phyloP scores from a whole-genome alignment of 2,888 invertebrate species.

The Cosmopolites sordidus region DNA sequence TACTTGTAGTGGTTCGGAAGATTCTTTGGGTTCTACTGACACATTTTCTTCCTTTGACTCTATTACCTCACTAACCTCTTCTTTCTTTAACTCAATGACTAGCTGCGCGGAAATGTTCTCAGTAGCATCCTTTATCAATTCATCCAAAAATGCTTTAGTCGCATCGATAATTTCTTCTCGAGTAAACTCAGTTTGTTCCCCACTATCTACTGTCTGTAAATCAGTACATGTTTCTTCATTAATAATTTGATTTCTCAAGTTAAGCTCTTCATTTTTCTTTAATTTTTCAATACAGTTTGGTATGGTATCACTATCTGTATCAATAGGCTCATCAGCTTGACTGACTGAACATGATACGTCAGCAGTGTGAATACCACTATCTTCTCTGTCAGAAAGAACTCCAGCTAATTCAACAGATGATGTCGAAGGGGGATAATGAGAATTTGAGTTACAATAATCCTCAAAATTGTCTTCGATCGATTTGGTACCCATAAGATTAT shows the following conservation, averaged over 20 bases:
- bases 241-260: slow-evolving; percentile 12
- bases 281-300: slow-evolving; percentile 41
- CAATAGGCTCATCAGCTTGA: slow-evolving; percentile 70
- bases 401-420: slow-evolving; percentile 59
- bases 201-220: background rate
- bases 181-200: slow-evolving; percentile 27
- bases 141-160: slow-evolving; percentile 48
- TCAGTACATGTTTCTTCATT: slow-evolving; percentile 12
- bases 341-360: slow-evolving; percentile 70
- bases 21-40: background rate
- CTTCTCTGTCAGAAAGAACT: slow-evolving; percentile 62
- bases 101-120: slow-evolving; percentile 27
- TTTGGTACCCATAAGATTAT: slow-evolving; percentile 40
- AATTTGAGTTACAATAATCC: slow-evolving; percentile 44
- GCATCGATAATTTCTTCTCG: slow-evolving; percentile 36
- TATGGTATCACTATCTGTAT: slow-evolving; percentile 45
- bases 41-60: background rate
- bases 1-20: slow-evolving; percentile 4
- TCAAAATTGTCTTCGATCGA: slow-evolving; percentile 52
- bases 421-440: slow-evolving; percentile 53
- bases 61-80: background rate
- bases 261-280: slow-evolving; percentile 18
- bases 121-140: slow-evolving; percentile 46
- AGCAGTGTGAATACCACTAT: slow-evolving; percentile 75
- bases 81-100: slow-evolving; percentile 7